phyloP scores from a whole-genome alignment of 2,888 invertebrate species.

The Helicoverpa assulta region DNA sequence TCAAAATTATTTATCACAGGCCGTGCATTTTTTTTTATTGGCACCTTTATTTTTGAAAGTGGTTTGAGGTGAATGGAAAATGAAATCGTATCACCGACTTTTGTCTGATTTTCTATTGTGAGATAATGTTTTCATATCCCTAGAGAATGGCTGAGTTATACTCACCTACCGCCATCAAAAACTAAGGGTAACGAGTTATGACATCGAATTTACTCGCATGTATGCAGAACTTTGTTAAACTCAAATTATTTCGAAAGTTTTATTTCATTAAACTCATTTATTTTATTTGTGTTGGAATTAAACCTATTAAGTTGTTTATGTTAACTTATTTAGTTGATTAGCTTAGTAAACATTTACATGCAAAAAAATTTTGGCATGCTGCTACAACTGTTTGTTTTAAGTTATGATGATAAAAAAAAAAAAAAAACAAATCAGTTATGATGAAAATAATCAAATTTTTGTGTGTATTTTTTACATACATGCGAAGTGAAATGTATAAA shows the following conservation, averaged over 20 bases:
- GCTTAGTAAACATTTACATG: too few relatives aligned
- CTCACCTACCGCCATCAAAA: conserved; percentile 38
- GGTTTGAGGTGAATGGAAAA: neutral
- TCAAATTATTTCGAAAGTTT: neutral
- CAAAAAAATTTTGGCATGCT: too few relatives aligned
- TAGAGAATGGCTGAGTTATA: conserved; percentile 6
- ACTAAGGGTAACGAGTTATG: conserved; percentile 9
- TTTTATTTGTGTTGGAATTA: conserved; percentile 3
- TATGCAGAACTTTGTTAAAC: conserved; percentile 12
- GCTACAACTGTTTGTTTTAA: too few relatives aligned
- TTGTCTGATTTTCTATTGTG: neutral
- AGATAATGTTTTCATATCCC: conserved; percentile 1
- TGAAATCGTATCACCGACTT: neutral
- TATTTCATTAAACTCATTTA: conserved; percentile 6
- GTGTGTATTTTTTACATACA: too few relatives aligned
- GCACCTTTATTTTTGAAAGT: neutral
- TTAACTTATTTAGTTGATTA: too few relatives aligned
- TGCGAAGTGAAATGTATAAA: too few relatives aligned
- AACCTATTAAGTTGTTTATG: conserved; percentile 1
- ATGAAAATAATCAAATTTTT: too few relatives aligned
- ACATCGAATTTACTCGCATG: neutral
- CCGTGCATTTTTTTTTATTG: neutral
- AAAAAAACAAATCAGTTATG: too few relatives aligned
- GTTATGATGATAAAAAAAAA: too few relatives aligned
- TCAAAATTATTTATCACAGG: conserved; percentile 42